phyloP scores from a whole-genome alignment of 2,888 invertebrate species.

The Lampropteryx suffumata region DNA sequence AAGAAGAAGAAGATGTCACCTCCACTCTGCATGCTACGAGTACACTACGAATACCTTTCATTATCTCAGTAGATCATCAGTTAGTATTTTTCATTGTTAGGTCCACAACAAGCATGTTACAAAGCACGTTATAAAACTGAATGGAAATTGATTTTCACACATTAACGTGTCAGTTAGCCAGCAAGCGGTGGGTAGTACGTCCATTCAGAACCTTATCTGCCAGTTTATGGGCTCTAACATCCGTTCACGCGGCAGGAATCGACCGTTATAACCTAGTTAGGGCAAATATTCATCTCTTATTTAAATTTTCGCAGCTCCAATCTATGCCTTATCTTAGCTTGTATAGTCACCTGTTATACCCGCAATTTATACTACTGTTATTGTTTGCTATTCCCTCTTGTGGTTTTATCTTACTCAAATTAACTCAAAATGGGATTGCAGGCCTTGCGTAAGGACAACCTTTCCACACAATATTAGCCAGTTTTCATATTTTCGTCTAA shows the following conservation, averaged over 20 bases:
- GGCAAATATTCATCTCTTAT: constrained; percentile 55
- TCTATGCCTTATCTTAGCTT: constrained; percentile 32
- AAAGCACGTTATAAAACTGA: constrained; percentile 17
- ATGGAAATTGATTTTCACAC: constrained; percentile 36
- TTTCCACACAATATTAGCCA: constrained; percentile 27
- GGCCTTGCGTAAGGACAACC: constrained; percentile 27
- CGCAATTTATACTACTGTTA: constrained; percentile 35
- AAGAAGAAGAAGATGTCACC: too few species aligned
- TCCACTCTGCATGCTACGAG: too few species aligned
- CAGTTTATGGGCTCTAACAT: constrained; percentile 58
- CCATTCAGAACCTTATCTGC: constrained; percentile 53
- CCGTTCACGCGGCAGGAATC: constrained; percentile 53
- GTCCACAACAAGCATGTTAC: constrained; percentile 12
- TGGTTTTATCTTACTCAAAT: constrained; percentile 34
- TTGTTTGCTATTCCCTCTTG: constrained; percentile 32
- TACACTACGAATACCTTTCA: too few species aligned
- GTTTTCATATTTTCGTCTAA: constrained; percentile 21
- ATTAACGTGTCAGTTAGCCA: constrained; percentile 41
- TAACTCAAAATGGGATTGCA: constrained; percentile 28
- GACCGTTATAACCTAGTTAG: constrained; percentile 56
- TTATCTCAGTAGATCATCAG: too few species aligned
- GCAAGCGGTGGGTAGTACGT: constrained; percentile 13
- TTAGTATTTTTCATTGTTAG: constrained; percentile 9
- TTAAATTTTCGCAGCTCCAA: constrained; percentile 49
- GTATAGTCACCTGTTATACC: constrained; percentile 31